Conservation (phyloP, 2,797 vertebrate genomes). For the Salarias fasciatus region DNA sequence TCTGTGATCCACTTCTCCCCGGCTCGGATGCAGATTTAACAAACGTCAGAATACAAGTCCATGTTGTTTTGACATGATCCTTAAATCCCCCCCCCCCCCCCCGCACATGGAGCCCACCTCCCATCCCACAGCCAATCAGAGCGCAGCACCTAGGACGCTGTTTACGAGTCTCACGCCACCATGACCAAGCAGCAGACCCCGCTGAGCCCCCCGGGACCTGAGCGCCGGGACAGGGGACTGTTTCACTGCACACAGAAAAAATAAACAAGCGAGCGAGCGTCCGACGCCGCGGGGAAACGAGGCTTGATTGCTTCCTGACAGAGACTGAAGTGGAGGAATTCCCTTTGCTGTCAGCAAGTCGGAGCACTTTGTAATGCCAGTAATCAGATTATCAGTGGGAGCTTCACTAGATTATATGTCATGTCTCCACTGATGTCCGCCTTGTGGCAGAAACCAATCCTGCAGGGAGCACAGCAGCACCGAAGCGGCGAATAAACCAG, state of each 20-base stretch:
- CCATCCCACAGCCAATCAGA: constrained; percentile 63
- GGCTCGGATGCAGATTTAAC: constrained; percentile 32
- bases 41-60: constrained; percentile 53
- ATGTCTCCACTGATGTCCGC: constrained; percentile 13
- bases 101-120: constrained; percentile 61
- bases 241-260: constrained; percentile 58
- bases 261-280: constrained; percentile 46
- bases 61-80: constrained; percentile 56
- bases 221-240: constrained; percentile 48
- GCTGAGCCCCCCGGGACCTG: constrained; percentile 35
- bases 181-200: constrained; percentile 31
- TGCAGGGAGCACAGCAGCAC: constrained; percentile 28
- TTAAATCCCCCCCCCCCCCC: constrained; percentile 47
- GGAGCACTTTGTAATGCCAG: constrained; percentile 25
- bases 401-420: constrained; percentile 50
- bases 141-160: constrained; percentile 21
- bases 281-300: constrained; percentile 14
- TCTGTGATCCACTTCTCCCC: constrained; percentile 48
- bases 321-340: constrained; percentile 40
- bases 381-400: constrained; percentile 64
- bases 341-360: constrained; percentile 25
- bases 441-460: constrained; percentile 8
- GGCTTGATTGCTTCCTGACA: constrained; percentile 17
- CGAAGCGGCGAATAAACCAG: constrained; percentile 25
- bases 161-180: constrained; percentile 62